Base-by-base conservation (phyloP, 2,888 invertebrate species). In the Fissipunctia ypsillon region DNA sequence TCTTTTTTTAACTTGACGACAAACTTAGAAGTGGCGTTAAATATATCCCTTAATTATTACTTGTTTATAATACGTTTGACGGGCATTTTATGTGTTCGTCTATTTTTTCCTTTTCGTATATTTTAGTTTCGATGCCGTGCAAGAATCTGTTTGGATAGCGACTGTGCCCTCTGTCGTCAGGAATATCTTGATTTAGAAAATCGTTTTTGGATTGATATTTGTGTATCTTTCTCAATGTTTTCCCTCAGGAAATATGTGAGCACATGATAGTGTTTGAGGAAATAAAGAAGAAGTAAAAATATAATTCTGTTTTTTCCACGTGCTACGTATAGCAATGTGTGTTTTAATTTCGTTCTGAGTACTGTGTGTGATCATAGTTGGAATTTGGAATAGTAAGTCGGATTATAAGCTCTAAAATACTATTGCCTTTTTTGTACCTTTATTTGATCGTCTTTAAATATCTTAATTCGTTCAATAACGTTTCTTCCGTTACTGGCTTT, bases 1-100 rank as follows among this genome's bases (percentile, higher is more conserved):
- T 87, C 90, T 91, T 93, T 93, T 94, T 94, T 93, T 93, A 91
- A 90, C 87, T 90, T 88, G 93, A 94, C 90, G 94, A 94, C 94
- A 94, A 93, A 94, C 90, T 93, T 91, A 87, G 90, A 90, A 89
- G 91, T 89, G 85, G 86, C 86, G 85, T 89, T 88, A 87, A 91
- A 92, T 90, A 90, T 91, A 89, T 88, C 83, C 89, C 76, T 88
- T 91, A 91, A 91, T 92, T 90, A 91, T 89, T 85, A 86, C 90
- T 90, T 91, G 91, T 93, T 93, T 91, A 90, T 89, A 88, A 84
- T 87, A 87, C 89, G 85, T 90, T 88, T 90, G 91, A 90, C 88
- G 88, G 88, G 84, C 88, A 88, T 90, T 89, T 90, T 88, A 88
- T 87, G 84, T 87, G 82, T 86, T 83, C 65, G 72, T 81, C 83